Evolutionary conservation across 2,113 vertebrate species (phyloP).

Genomic region (Rhadina sibilatrix): DNA sequence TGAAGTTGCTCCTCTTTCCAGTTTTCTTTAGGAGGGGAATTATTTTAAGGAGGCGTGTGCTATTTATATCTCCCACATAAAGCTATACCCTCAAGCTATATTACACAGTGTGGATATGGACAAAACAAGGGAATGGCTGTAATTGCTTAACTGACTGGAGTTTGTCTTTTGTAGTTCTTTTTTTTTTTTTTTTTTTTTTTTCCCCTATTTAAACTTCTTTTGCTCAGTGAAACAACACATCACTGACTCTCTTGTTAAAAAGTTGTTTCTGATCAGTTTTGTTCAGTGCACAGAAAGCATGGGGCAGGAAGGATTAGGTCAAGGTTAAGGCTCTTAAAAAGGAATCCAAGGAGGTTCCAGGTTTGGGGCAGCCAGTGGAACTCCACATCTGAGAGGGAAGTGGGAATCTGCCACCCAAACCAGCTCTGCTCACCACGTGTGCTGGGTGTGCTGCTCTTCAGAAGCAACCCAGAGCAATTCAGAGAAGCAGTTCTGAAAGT

Average conservation of each 20-base stretch:
- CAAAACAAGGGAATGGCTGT: not conserved
- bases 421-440: accelerated
- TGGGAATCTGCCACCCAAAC: not conserved
- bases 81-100: not conserved
- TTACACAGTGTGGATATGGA: not conserved
- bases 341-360: not conserved
- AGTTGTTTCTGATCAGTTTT: not conserved
- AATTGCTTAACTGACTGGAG: not conserved
- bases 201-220: not conserved
- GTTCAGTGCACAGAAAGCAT: not conserved
- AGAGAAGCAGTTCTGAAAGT: not conserved
- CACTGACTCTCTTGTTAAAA: not conserved
- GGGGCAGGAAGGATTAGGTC: not conserved
- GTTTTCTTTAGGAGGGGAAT: not conserved
- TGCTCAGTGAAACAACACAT: not conserved
- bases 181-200: too few species aligned
- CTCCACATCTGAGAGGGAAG: not conserved
- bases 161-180: not conserved
- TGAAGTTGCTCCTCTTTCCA: not conserved
- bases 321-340: not conserved
- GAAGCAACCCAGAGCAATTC: not conserved
- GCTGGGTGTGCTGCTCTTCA: not conserved
- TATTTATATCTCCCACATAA: not conserved
- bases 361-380: not conserved
- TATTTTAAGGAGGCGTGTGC: not conserved